Evolutionary conservation across 2,888 invertebrate species (phyloP), one percentile per base, ranked within the genome.

Genomic region (Noctua comes): DNA sequence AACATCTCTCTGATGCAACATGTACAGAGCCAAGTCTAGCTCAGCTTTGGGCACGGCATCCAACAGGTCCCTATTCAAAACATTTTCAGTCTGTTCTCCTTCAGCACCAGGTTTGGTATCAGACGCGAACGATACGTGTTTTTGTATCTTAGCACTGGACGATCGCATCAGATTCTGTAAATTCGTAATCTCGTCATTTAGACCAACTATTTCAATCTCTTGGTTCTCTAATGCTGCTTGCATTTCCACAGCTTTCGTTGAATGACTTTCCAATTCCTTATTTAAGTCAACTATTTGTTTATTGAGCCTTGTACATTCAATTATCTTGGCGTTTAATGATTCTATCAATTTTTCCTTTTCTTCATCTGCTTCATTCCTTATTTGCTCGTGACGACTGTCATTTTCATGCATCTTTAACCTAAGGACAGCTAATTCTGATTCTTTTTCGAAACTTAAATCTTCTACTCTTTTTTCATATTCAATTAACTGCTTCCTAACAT

Each of bases 1-100:
- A 79, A 99, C 98, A 88, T 99, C 99, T 85, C 98, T 97, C 91
- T 98, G 98, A 93, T 99, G 99, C 73, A 99, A 95, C 98, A 98
- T 98, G 91, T 98, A 98, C 65, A 98, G 93, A 0, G 98, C 98
- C 73, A 98, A 95, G 91, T 99, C 98, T 74, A 98, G 94, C 93
- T 98, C 98, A 0, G 98, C 97, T 90, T 97, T 96, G 0, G 96
- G 96, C 46, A 97, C 95, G 57, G 95, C 94, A 73, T 96, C 95
- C 57, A 95, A 88, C 13, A 96, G 89, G 27, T 95, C 95, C 77
- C 90, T 95, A 80, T 92, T 94, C 40, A 94, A 70, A 73, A 83
- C 72, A 31, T 81, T 85, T 64, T 92, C 91, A 4, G 85, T 36
- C 31, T 79, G 77, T 36, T 91, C 92, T 18, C 84, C 88, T 5